Conservation (phyloP, 2,113 vertebrate genomes). For the Pseudorhombus dupliciocellatus region DNA sequence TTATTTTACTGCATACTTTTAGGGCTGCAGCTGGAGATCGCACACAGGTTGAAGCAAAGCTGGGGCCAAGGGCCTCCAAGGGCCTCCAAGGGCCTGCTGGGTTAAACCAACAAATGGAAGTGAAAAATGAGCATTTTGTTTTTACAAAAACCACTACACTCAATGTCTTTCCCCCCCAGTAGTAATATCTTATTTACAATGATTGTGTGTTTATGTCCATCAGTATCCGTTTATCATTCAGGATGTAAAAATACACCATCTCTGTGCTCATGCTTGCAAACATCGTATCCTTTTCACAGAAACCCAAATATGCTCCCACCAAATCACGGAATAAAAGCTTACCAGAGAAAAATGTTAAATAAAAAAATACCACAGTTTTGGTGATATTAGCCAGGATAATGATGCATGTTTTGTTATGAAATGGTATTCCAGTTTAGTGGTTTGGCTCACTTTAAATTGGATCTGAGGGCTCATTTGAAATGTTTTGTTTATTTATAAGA, state of each 20-base stretch:
- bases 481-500: constrained; percentile 51
- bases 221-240: constrained; percentile 34
- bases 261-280: constrained; percentile 43
- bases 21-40: constrained; percentile 46
- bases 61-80: constrained; percentile 3
- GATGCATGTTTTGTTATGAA: constrained; percentile 42
- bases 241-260: constrained; percentile 44
- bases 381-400: constrained; percentile 59
- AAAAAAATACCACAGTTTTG: constrained; percentile 39
- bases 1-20: constrained; percentile 31
- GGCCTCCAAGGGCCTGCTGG: neutral
- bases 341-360: constrained; percentile 25
- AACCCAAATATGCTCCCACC: constrained; percentile 35
- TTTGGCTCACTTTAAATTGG: constrained; percentile 44
- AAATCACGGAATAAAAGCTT: constrained; percentile 36
- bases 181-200: constrained; percentile 24
- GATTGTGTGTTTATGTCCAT: constrained; percentile 36
- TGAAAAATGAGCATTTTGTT: constrained; percentile 13
- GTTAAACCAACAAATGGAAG: constrained; percentile 12
- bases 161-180: neutral
- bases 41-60: constrained; percentile 12
- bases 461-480: constrained; percentile 51
- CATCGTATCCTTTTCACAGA: constrained; percentile 46
- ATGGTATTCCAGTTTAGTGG: constrained; percentile 45
- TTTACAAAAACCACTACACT: constrained; percentile 7